Evolutionary conservation across 1,140 invertebrate genomes (phyloP).

Genomic region (Argopecten irradians): DNA sequence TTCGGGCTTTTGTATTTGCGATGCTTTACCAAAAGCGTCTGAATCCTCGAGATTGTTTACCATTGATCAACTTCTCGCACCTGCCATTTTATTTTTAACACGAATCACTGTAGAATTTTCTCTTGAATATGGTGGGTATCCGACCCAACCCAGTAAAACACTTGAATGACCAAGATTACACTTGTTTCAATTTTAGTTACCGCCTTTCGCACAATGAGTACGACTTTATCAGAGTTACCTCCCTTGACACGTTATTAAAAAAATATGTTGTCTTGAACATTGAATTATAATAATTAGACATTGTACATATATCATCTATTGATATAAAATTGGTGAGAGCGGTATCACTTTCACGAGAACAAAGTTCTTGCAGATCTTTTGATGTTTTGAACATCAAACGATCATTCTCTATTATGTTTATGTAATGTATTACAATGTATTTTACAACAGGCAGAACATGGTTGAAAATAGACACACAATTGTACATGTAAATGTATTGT

Average conservation of each 20-base stretch:
- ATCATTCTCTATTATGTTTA: too few species aligned
- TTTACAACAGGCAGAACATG: too few species aligned
- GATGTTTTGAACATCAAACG: neutral
- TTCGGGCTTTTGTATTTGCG: too few species aligned
- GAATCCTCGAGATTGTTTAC: too few species aligned
- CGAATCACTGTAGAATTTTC: neutral
- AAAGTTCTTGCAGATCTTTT: neutral
- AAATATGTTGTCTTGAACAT: neutral
- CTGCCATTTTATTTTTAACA: neutral
- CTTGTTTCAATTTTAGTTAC: neutral
- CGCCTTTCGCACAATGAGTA: neutral
- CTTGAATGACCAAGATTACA: neutral
- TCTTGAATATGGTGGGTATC: neutral
- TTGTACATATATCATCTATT: too few species aligned
- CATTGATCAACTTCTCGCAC: neutral
- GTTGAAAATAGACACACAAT: too few species aligned
- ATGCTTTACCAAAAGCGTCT: neutral
- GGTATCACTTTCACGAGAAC: too few species aligned
- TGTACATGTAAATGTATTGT: too few species aligned
- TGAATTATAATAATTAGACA: neutral
- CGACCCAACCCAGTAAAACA: neutral
- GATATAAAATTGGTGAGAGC: too few species aligned
- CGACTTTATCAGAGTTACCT: neutral
- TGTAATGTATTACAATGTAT: too few species aligned
- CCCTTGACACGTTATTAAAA: neutral